Base-by-base conservation (phyloP, 1,140 invertebrate genomes). In the Solen grandis region DNA sequence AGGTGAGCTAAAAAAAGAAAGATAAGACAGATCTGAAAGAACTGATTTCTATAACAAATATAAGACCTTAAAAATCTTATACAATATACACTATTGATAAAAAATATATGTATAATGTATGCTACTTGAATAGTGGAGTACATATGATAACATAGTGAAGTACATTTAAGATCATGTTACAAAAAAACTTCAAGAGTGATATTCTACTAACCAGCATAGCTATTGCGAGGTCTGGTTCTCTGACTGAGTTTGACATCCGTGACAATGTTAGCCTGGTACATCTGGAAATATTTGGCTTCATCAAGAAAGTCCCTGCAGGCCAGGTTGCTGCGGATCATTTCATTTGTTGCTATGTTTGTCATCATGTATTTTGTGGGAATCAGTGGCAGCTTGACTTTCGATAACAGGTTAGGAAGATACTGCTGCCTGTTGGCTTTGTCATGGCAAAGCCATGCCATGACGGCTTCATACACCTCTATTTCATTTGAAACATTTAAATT, bases 151-250 rank as follows among this genome's bases (percentile, higher is more conserved):
- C n/a, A n/a, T n/a, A n/a, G n/a, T n/a, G n/a, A n/a, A n/a, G n/a
- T n/a, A n/a, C n/a, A n/a, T n/a, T n/a, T n/a, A n/a, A n/a, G n/a
- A n/a, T n/a, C n/a, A n/a, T n/a, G n/a, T n/a, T n/a, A n/a, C n/a
- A n/a, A n/a, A n/a, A n/a, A n/a, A n/a, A n/a, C n/a, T n/a, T n/a
- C n/a, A n/a, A n/a, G n/a, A n/a, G n/a, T n/a, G n/a, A n/a, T n/a
- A n/a, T n/a, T n/a, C n/a, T n/a, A n/a, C n/a, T n/a, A n/a, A 92
- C 92, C 92, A 54, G 92, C 90, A 85, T 90, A 93, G 81, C 91
- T 92, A 75, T 91, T 91, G 31, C 92, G 83, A 16, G 92, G 91
- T 35, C 88, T 82, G 5, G 88, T 90, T 36, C 89, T 87, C 36
- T 92, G 85, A 41, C 87, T 87, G 2, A 88, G 70, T n/a, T 83